Percentiles rank a stretch among this genome's conserved stretches.
Conservation (phyloP, 2,797 vertebrate genomes). For the Sus cebifrons region DNA sequence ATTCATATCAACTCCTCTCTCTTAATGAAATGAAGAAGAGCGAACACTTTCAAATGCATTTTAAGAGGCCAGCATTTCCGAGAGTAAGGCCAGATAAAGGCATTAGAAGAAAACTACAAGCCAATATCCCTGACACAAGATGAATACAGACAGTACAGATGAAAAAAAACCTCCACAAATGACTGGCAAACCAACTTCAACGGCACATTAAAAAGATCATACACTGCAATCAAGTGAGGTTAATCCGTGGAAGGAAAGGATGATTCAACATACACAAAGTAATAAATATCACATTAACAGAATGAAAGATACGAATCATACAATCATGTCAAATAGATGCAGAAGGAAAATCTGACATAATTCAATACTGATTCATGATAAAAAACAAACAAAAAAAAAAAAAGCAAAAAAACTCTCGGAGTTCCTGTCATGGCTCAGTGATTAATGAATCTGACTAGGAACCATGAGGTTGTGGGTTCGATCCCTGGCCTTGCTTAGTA, state of each 20-base stretch:
- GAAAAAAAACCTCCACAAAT: neutral
- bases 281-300: neutral
- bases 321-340: neutral
- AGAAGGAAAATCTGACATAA: conserved; percentile 1
- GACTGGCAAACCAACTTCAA: conserved; percentile 9
- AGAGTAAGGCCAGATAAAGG: neutral
- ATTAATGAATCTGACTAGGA: no score
- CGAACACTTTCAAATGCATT: conserved; percentile 20
- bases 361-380: neutral
- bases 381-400: neutral
- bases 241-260: neutral
- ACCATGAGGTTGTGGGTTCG: no score
- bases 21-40: neutral
- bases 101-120: neutral
- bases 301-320: neutral
- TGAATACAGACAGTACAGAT: neutral
- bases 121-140: neutral
- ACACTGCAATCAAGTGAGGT: neutral
- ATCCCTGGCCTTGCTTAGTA: no score
- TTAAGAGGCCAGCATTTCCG: neutral
- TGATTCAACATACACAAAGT: neutral
- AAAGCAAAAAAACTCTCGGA: no score
- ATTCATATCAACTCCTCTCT: conserved; percentile 20
- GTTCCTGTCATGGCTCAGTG: no score
- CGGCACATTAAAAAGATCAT: neutral